Conservation (phyloP, 2,797 vertebrate genomes). For the Crocodylus rhombifer region DNA sequence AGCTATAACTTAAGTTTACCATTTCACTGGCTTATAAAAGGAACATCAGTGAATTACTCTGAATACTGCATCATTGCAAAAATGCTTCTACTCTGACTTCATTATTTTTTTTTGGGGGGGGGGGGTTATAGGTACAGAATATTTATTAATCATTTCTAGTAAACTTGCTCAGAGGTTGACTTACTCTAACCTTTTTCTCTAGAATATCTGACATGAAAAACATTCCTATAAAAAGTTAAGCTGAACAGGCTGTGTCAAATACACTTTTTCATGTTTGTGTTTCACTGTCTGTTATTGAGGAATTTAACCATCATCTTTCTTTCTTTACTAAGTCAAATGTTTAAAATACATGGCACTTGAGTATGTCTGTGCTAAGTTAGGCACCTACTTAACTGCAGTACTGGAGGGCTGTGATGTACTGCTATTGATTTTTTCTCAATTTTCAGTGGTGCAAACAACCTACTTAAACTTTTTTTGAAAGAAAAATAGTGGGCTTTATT, state of each 20-base stretch:
- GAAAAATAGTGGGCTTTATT: neutral
- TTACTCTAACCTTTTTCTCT: conserved; percentile 21
- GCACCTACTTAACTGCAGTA: neutral
- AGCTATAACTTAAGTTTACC: neutral
- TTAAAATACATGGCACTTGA: neutral
- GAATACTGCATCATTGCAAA: neutral
- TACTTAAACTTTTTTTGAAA: neutral
- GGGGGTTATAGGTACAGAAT: conserved; percentile 12
- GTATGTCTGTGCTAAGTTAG: neutral
- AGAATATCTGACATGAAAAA: conserved; percentile 33
- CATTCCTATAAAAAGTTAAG: conserved; percentile 23
- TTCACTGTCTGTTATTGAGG: conserved; percentile 17
- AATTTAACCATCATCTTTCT: neutral
- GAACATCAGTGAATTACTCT: neutral
- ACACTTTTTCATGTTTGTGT: conserved; percentile 3
- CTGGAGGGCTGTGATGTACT: neutral
- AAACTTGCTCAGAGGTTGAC: conserved; percentile 31
- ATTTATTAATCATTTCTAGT: neutral
- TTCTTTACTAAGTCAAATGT: neutral
- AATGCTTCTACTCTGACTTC: neutral
- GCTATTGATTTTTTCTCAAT: neutral
- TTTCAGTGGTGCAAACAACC: neutral
- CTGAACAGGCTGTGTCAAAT: conserved; percentile 15
- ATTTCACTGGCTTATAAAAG: neutral
- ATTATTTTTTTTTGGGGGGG: neutral